Evolutionary conservation across 2,888 invertebrate genomes (phyloP).

Genomic region (Andrena chrysosceles): DNA sequence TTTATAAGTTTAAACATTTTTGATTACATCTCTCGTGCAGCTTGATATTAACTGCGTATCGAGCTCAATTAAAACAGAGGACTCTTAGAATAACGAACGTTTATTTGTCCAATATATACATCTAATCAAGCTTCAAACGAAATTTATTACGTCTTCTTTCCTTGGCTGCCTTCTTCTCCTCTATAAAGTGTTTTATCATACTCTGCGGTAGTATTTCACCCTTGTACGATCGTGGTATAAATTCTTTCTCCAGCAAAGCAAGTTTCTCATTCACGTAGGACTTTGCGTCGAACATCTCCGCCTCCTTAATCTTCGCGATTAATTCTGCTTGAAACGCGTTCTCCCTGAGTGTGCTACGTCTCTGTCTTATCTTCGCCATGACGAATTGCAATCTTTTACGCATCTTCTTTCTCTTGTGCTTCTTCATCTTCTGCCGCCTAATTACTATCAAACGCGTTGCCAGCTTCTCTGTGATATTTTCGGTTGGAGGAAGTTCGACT

Average conservation of each 20-base stretch:
- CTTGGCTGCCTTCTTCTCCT: slow-evolving; percentile 86
- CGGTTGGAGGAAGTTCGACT: slow-evolving; percentile 84
- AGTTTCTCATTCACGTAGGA: slow-evolving; percentile 89
- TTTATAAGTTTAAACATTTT: slow-evolving; percentile 31
- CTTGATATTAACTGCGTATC: not conserved
- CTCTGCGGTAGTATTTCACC: slow-evolving; percentile 89
- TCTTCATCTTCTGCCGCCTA: slow-evolving; percentile 93
- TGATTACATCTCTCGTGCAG: slow-evolving; percentile 22
- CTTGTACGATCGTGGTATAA: slow-evolving; percentile 86
- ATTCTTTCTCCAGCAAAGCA: slow-evolving; percentile 87
- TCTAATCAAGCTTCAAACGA: slow-evolving; percentile 54
- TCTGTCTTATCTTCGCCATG: slow-evolving; percentile 90
- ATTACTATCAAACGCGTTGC: slow-evolving; percentile 92
- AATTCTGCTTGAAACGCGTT: slow-evolving; percentile 91
- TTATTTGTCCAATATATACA: slow-evolving; percentile 19
- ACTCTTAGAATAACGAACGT: slow-evolving; percentile 7
- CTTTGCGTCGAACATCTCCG: slow-evolving; percentile 91
- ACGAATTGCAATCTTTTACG: slow-evolving; percentile 92
- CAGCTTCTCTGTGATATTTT: slow-evolving; percentile 87
- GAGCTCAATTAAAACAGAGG: not conserved
- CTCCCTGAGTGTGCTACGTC: slow-evolving; percentile 91
- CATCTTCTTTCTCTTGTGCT: slow-evolving; percentile 93
- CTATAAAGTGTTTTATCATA: slow-evolving; percentile 89
- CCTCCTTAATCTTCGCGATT: slow-evolving; percentile 89
- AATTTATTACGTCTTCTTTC: slow-evolving; percentile 63